Base-by-base conservation (phyloP, 2,888 invertebrate genomes). In the Eudemis profundana region DNA sequence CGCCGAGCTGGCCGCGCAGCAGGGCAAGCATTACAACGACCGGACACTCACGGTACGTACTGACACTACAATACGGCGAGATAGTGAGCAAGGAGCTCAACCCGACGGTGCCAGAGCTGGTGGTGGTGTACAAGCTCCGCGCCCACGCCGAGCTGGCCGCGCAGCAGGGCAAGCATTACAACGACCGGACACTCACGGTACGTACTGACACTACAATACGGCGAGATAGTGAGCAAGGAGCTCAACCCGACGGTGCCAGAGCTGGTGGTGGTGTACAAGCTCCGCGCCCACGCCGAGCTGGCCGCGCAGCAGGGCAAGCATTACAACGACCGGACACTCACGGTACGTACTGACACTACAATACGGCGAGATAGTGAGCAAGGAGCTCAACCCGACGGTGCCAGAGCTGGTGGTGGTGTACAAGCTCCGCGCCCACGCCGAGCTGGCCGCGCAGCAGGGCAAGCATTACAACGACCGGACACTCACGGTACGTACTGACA, bases 271-370 rank as follows among this genome's bases (percentile, higher is more conserved):
- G 95, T 95, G 82, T 97, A 95, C 88, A 94, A 95, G 74, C 93
- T 94, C 38, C 93, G 97, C 49, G 95, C 95, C 78, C 96, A 96
- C 78, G 97, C 97, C 0, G 97, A 97, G 84, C 93, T 94, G 69
- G 97, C 96, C 1, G 86, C 95, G 73, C 89, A 94, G 65, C 95
- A 96, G 78, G 97, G 97, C 12, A 94, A 95, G 71, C 94, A 95
- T 73, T 95, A 97, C 78, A 90, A 84, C 75, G 92, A 92, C 69
- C 70, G 92, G 49, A 92, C 92, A 36, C 82, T 93, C 4, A 85
- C 88, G 47, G 93, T 92, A 66, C 83, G 86, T 84, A 29, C 0
- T 7, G 3, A n/a, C 14, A 12, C 8, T 40, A 12, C 14, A 61
- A 21, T n/a, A n/a, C n/a, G n/a, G n/a, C n/a, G n/a, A n/a, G n/a